Conservation (phyloP, 2,888 invertebrate species). For the Tanytarsus gracilentus region DNA sequence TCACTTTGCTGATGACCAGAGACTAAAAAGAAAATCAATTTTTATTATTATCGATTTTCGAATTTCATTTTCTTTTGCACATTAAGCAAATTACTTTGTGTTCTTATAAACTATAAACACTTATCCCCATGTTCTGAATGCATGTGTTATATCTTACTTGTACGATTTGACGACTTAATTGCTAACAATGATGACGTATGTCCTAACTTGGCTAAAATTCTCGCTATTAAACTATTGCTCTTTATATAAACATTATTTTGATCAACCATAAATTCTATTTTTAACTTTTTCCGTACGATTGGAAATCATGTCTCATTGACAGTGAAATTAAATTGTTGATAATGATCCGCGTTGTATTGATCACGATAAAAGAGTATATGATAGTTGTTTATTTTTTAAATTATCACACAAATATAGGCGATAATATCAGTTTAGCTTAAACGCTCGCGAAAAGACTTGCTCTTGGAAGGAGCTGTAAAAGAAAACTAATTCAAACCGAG, state of each 20-base stretch:
- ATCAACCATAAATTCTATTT: conserved; percentile 17
- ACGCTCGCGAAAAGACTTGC: too few relatives aligned
- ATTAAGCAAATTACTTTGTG: not conserved
- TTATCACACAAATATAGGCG: too few relatives aligned
- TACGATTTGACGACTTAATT: not conserved
- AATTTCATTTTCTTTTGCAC: not conserved
- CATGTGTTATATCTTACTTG: not conserved
- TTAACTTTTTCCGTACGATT: not conserved
- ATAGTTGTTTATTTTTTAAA: too few relatives aligned
- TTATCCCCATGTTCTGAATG: not conserved
- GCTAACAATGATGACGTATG: not conserved
- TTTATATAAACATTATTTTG: not conserved
- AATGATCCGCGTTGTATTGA: not conserved
- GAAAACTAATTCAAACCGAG: too few relatives aligned
- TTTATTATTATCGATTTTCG: not conserved
- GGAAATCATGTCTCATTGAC: conserved; percentile 1
- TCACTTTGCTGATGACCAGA: conserved; percentile 13
- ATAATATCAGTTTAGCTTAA: too few relatives aligned
- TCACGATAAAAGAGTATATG: too few relatives aligned
- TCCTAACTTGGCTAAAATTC: conserved; percentile 4
- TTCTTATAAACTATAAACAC: not conserved
- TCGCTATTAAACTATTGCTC: conserved; percentile 13
- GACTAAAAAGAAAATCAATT: not conserved
- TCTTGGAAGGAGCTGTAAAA: too few relatives aligned
- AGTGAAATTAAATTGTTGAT: not conserved